These are phyloP conservation scores for Aphelinus atriplicis DNA, from an alignment of 1,140 invertebrate species.

Conservation along the genomic window DNA sequence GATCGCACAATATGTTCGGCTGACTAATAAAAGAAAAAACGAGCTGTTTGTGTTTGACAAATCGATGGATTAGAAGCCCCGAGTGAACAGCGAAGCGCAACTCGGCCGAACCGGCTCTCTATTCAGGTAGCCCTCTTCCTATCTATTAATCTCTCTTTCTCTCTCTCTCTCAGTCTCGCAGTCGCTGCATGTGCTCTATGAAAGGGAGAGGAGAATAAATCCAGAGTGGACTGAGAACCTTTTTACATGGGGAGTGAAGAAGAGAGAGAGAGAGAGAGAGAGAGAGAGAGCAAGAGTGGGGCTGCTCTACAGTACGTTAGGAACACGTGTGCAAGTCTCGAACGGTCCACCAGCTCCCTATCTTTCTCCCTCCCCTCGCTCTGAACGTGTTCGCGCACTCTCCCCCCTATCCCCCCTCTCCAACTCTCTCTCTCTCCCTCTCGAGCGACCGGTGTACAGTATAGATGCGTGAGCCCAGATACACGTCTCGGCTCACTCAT, in stretches of 20 bases:
- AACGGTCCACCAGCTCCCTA: conserved; percentile 53
- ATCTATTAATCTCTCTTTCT: conserved; percentile 25
- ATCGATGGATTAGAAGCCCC: conserved; percentile 35
- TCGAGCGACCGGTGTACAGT: conserved; percentile 36
- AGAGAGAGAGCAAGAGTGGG: no score
- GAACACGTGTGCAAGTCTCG: conserved; percentile 64
- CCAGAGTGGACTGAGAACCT: conserved; percentile 57
- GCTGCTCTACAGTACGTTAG: conserved; percentile 56
- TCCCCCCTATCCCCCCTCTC: no score
- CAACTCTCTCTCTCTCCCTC: conserved; percentile 45
- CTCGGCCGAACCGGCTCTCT: conserved; percentile 11
- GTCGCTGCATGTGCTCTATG: neutral
- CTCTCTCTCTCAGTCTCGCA: conserved; percentile 2
- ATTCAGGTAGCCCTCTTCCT: conserved; percentile 22
- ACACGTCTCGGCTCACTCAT: conserved; percentile 42
- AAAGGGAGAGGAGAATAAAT: conserved; percentile 21
- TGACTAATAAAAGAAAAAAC: conserved; percentile 24
- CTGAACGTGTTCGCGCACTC: conserved; percentile 53
- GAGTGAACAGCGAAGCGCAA: conserved; percentile 14
- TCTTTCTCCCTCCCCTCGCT: conserved; percentile 10
- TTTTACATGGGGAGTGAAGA: conserved; percentile 21
- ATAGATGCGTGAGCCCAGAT: conserved; percentile 60
- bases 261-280: no score
- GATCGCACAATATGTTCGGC: conserved; percentile 1
- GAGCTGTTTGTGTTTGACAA: conserved; percentile 31